Conservation (phyloP, 2,113 vertebrate species). For the Nothocercus julius region DNA sequence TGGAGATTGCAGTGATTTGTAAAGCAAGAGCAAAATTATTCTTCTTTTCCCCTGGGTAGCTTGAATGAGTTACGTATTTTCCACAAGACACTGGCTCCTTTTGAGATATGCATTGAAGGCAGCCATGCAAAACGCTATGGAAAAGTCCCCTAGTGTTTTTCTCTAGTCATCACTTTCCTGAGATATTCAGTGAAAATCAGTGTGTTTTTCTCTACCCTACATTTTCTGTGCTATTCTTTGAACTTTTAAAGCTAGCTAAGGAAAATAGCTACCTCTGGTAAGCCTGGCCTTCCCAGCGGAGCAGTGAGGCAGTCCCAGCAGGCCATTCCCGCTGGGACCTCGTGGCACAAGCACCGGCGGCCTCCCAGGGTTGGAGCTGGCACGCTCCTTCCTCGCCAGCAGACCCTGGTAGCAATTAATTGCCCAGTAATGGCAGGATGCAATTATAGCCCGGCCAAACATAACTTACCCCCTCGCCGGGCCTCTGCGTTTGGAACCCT, state of each 20-base stretch:
- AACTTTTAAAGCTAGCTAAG: slow-evolving; percentile 16
- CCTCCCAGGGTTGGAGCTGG: slow-evolving; percentile 26
- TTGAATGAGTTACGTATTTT: slow-evolving; percentile 31
- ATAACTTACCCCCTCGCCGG: slow-evolving; percentile 5
- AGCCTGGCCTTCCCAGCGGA: not conserved
- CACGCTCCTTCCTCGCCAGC: not conserved
- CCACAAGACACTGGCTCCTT: slow-evolving; percentile 20
- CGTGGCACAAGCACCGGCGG: slow-evolving; percentile 27
- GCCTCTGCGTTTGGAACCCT: slow-evolving; percentile 23
- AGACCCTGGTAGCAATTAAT: slow-evolving; percentile 59
- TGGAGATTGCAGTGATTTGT: not conserved
- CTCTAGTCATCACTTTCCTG: not conserved
- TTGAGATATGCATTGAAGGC: slow-evolving; percentile 10
- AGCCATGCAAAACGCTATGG: not conserved
- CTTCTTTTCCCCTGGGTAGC: not conserved
- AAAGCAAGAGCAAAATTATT: slow-evolving; percentile 10
- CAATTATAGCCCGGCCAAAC: slow-evolving; percentile 49
- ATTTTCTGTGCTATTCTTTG: not conserved
- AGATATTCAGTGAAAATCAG: not conserved
- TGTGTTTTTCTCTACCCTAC: slow-evolving; percentile 4
- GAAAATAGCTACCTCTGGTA: not conserved
- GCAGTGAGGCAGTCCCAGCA: not conserved
- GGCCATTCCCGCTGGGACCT: not conserved
- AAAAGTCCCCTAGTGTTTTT: not conserved
- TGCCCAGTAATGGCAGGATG: slow-evolving; percentile 52